Evolutionary conservation across 2,797 vertebrate genomes (phyloP).

Genomic region (Varecia variegata): DNA sequence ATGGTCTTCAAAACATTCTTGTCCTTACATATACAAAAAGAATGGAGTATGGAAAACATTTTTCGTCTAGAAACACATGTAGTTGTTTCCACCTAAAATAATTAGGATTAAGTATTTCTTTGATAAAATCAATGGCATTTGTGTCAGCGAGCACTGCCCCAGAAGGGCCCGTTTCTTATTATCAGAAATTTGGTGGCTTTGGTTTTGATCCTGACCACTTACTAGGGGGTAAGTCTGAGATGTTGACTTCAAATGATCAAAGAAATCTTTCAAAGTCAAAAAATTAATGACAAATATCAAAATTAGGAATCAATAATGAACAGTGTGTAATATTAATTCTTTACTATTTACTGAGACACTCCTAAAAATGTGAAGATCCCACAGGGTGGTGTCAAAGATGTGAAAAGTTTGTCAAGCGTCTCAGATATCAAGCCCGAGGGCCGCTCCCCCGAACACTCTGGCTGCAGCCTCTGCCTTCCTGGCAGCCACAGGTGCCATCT

Average conservation of each 20-base stretch:
- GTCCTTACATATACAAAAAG: not conserved
- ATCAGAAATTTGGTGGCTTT: not conserved
- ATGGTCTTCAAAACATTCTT: not conserved
- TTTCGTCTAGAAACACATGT: not conserved
- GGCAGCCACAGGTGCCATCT: not conserved
- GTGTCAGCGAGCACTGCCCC: accelerated
- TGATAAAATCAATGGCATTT: not conserved
- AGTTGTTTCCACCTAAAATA: accelerated
- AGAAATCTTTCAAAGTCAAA: not conserved
- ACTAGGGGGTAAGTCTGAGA: not conserved
- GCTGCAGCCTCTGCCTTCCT: not conserved
- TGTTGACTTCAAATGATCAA: not conserved
- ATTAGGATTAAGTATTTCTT: not conserved
- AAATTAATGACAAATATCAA: not conserved
- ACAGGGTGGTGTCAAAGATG: not conserved
- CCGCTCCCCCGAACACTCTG: no score
- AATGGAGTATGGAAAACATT: no score
- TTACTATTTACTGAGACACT: not conserved
- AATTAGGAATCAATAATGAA: not conserved
- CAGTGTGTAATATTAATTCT: not conserved
- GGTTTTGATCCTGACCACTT: not conserved
- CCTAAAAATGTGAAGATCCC: no score
- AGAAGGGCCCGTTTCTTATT: not conserved
- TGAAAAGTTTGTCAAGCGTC: not conserved
- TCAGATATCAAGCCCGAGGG: no score